phyloP scores from a whole-genome alignment of 2,888 invertebrate genomes.

The Drosophila neotestacea region DNA sequence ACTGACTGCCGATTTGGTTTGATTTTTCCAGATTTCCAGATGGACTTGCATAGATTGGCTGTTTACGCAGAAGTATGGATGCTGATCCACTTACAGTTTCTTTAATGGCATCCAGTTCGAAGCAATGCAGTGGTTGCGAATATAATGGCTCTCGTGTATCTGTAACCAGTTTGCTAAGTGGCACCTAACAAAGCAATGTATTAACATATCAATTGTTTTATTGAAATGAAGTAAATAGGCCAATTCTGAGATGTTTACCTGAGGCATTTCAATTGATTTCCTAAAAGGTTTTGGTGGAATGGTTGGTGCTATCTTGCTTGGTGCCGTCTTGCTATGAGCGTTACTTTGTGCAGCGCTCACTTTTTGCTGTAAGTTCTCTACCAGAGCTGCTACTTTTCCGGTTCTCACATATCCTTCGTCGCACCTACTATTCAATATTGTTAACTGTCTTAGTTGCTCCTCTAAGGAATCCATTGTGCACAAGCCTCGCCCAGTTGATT shows the following conservation, averaged over 20 bases:
- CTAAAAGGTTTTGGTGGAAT: slow-evolving; percentile 93
- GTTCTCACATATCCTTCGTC: slow-evolving; percentile 28
- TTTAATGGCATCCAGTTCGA: slow-evolving; percentile 38
- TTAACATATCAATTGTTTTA: background rate
- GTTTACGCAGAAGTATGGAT: slow-evolving; percentile 66
- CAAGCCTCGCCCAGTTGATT: background rate
- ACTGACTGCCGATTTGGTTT: slow-evolving; percentile 57
- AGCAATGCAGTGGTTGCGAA: slow-evolving; percentile 89
- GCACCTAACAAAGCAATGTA: slow-evolving; percentile 86
- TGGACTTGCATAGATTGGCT: slow-evolving; percentile 48
- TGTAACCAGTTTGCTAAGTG: slow-evolving; percentile 90
- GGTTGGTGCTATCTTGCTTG: slow-evolving; percentile 89
- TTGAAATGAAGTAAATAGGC: background rate
- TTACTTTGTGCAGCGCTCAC: slow-evolving; percentile 26
- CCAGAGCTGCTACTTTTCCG: slow-evolving; percentile 50
- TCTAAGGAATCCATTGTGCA: slow-evolving; percentile 88
- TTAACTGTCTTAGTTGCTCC: slow-evolving; percentile 89
- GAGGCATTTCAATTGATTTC: slow-evolving; percentile 85
- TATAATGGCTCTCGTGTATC: slow-evolving; percentile 91
- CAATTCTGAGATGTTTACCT: slow-evolving; percentile 74
- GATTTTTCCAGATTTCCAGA: slow-evolving; percentile 35
- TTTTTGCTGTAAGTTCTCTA: slow-evolving; percentile 51
- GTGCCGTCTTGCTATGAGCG: slow-evolving; percentile 81
- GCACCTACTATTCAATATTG: slow-evolving; percentile 86
- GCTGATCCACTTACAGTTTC: slow-evolving; percentile 1